phyloP scores from a whole-genome alignment of 1,140 invertebrate species.

The Zaprionus kolodkinae region DNA sequence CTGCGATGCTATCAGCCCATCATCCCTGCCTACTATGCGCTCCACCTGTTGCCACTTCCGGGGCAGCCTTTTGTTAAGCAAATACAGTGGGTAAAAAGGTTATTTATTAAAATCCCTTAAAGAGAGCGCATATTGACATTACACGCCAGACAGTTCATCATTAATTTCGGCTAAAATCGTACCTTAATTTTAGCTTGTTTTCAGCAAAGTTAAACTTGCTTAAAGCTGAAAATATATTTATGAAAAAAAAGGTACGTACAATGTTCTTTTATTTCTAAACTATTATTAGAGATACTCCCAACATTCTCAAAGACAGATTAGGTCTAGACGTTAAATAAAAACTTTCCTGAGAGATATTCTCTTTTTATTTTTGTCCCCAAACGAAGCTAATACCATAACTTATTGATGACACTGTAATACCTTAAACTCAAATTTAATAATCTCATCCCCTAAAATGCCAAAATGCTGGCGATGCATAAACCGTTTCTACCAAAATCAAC shows the following conservation, averaged over 20 bases:
- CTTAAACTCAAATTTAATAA: neutral
- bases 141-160: conserved; percentile 1
- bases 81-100: conserved; percentile 48
- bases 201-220: neutral
- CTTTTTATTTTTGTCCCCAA: no score
- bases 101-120: conserved; percentile 68
- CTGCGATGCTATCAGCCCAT: conserved; percentile 10
- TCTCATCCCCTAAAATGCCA: neutral
- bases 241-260: neutral
- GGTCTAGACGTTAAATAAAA: no score
- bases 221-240: neutral
- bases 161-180: neutral
- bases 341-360: no score
- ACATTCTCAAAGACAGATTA: no score
- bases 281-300: neutral
- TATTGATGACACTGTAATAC: neutral
- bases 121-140: conserved; percentile 37
- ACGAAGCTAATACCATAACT: neutral
- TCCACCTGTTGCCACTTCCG: neutral
- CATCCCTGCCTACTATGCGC: conserved; percentile 14
- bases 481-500: conserved; percentile 16
- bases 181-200: conserved; percentile 23
- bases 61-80: conserved; percentile 55
- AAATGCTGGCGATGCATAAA: neutral
- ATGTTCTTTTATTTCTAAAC: neutral